Evolutionary conservation across 2,888 invertebrate species (phyloP), one percentile per base, ranked within the genome.

Genomic region (Timema cristinae): DNA sequence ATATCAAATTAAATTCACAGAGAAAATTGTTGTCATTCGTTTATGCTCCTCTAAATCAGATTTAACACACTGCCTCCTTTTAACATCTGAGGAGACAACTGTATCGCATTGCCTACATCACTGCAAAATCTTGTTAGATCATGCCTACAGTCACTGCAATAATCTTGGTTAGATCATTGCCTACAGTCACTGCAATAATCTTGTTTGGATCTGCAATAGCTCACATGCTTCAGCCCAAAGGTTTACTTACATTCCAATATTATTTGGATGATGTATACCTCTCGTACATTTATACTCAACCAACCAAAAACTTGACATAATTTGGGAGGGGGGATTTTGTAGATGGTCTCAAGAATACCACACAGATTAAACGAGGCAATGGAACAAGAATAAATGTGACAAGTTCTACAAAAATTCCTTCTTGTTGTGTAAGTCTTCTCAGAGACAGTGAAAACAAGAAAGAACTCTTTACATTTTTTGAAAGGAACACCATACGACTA

Each of bases 221-320:
- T 61, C 61, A 61, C 61, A 61, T 61, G 15, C 61, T 61, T 61
- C 61, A 61, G 6, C 61, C 61, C 11, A 61, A 6, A 61, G 5
- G 8, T 61, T 9, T 11, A 61, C 32, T 7, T 47, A 61, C 61
- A 61, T 61, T 61, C 11, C 61, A n/a, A 61, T 16, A 61, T 61
- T 61, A 61, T 61, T 16, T 61, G 61, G 15, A 61, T 61, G 15
- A 61, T 61, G 15, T 61, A 61, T 61, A 61, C 61, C 61, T 61
- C 47, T 47, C 61, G 47, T 61, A 61, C 10, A 9, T 6, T 6
- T 61, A 47, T 10, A 7, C 61, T 47, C 7, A 47, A 47, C 61
- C 59, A 8, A 16, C 7, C 7, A 61, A 9, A 61, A 9, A 11
- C 61, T 61, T 61, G 61, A n/a, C 47, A 9, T 9, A n/a, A 61